Conservation (phyloP, 1,140 invertebrate genomes). For the Saccostrea cuccullata region DNA sequence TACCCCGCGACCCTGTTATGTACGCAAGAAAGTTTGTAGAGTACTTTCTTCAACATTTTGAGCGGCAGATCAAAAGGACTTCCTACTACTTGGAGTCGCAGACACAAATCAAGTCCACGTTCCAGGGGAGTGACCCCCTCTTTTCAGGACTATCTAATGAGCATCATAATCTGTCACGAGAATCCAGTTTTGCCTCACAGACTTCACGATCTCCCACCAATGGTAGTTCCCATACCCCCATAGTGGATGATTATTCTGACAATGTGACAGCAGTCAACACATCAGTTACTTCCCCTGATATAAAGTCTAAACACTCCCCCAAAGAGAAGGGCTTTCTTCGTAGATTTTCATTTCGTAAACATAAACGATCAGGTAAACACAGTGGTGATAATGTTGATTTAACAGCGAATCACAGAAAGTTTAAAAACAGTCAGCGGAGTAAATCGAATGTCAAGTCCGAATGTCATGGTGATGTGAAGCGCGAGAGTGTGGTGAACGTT, state of each 20-base stretch:
- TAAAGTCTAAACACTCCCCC: constrained; percentile 18
- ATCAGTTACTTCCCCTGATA: neutral
- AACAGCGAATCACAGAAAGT: constrained; percentile 65
- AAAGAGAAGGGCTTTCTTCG: constrained; percentile 90
- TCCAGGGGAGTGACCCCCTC: constrained; percentile 36
- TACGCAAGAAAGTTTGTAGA: constrained; percentile 91
- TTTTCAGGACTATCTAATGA: constrained; percentile 32
- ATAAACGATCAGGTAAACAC: constrained; percentile 79
- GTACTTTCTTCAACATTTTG: constrained; percentile 83
- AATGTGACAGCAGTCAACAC: constrained; percentile 74
- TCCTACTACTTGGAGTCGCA: constrained; percentile 49
- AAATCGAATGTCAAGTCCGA: constrained; percentile 83
- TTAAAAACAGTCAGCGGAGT: constrained; percentile 85
- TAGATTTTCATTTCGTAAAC: constrained; percentile 76
- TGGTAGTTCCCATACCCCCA: neutral
- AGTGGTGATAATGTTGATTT: constrained; percentile 60
- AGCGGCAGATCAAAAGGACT: constrained; percentile 67
- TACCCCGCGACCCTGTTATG: constrained; percentile 80
- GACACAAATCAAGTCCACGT: constrained; percentile 29
- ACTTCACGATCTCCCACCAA: neutral
- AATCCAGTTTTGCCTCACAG: constrained; percentile 25
- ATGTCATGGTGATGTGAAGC: constrained; percentile 85
- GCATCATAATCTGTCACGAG: constrained; percentile 6
- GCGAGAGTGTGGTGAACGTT: constrained; percentile 95
- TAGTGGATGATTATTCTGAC: constrained; percentile 84